Base-by-base conservation (phyloP, 2,888 invertebrate species). In the Ceraclea dissimilis region DNA sequence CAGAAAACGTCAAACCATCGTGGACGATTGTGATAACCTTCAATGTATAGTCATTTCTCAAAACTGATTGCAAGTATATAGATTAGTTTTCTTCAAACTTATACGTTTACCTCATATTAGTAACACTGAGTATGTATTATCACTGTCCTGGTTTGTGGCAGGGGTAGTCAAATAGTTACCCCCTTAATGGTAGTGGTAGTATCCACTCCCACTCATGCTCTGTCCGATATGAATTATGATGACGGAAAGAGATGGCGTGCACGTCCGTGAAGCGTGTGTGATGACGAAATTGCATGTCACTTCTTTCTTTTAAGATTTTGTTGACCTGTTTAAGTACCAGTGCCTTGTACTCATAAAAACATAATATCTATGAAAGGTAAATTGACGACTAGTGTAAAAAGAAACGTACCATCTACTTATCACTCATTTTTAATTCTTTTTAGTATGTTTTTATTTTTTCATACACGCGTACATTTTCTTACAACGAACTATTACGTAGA, bases 281-380 rank as follows among this genome's bases (percentile, higher is more conserved):
- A 72, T 72, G 70, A 68, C 69, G 66, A 69, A 69, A 72, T 72
- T 68, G 72, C 72, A 71, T 72, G 72, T 69, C 64, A 65, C 63
- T 65, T 64, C 63, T 64, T 60, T 62, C 60, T 57, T 64, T 58
- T 59, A 63, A 64, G 64, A 61, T 59, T 61, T 59, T 59, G 59
- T 59, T 61, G 61, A 61, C 61, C 61, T 56, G 60, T 56, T 56
- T 58, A 58, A 50, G n/a, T n/a, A n/a, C n/a, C n/a, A n/a, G n/a
- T 26, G 10, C 26, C 26, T 26, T 6, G 10, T 10, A 10, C 10
- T 26, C 26, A 56, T 26, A 26, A 26, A 26, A 26, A 26, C 26
- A 26, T 26, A 26, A 26, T 26, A 26, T 26, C 26, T 26, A 26
- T 26, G 26, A 10, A 26, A 26, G 10, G 26, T 6, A 26, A 26